A percentile compares a stretch with the other conserved stretches of the same genome.
Conservation (phyloP, 2,797 vertebrate species). For the Spheniscus humboldti region DNA sequence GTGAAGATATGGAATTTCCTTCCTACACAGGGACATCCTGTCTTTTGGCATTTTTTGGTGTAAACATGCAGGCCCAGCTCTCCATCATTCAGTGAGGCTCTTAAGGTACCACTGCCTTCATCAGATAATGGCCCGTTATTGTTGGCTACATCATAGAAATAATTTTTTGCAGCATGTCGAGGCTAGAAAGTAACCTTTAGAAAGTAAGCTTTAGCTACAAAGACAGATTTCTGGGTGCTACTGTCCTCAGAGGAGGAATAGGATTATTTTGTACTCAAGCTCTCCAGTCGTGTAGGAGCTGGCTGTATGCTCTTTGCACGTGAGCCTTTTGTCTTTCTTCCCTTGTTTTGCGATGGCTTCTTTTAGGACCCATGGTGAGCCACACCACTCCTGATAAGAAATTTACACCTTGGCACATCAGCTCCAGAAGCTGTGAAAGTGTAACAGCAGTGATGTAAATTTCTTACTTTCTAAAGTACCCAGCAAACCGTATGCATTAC, state of each 20-base stretch:
- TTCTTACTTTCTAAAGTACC: not conserved
- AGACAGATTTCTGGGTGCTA: not conserved
- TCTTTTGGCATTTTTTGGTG: not conserved
- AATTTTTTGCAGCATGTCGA: not conserved
- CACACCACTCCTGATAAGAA: not conserved
- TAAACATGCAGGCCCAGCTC: not conserved
- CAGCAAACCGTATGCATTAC: not conserved
- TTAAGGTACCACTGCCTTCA: not conserved
- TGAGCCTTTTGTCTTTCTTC: not conserved
- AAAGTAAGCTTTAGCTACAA: not conserved
- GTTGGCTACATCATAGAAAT: not conserved
- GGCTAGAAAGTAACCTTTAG: not conserved
- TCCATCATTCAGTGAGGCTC: not conserved
- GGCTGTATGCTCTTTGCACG: not conserved
- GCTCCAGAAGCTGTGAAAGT: not conserved
- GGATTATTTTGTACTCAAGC: not conserved
- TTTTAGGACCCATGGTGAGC: not conserved
- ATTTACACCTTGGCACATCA: not conserved
- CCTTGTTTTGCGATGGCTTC: not conserved
- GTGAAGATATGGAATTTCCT: constrained; percentile 26
- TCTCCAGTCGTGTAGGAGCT: not conserved
- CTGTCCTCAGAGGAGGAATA: not conserved
- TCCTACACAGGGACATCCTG: not conserved
- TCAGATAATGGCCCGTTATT: not conserved
- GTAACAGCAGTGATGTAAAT: not conserved